Conservation (phyloP, 2,113 vertebrate genomes). For the Gymnocephalus cernua region DNA sequence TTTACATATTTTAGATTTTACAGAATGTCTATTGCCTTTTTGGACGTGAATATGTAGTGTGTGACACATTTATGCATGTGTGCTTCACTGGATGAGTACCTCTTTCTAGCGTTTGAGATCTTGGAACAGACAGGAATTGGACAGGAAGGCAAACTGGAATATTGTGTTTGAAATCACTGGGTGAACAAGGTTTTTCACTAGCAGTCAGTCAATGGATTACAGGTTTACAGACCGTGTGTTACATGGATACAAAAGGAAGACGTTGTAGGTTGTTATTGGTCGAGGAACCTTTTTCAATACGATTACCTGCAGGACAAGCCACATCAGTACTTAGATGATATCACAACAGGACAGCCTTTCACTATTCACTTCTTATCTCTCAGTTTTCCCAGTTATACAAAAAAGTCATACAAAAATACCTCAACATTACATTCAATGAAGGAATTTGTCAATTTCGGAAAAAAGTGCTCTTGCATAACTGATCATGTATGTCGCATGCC, state of each 20-base stretch:
- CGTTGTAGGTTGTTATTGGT: conserved; percentile 32
- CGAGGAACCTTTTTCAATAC: conserved; percentile 24
- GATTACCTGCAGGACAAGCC: conserved; percentile 33
- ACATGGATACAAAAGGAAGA: conserved; percentile 65
- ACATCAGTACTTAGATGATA: conserved; percentile 38
- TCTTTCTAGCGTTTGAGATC: conserved; percentile 4
- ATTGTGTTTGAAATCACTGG: conserved; percentile 5
- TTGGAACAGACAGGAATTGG: conserved; percentile 1
- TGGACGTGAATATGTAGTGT: conserved; percentile 9
- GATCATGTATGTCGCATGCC: conserved; percentile 42
- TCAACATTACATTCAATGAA: conserved; percentile 80
- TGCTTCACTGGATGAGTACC: conserved; percentile 28
- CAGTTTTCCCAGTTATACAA: conserved; percentile 69
- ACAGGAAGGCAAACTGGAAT: conserved; percentile 64
- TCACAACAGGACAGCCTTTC: conserved; percentile 42
- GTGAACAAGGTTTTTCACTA: conserved; percentile 24
- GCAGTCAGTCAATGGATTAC: conserved; percentile 41
- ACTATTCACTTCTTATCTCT: conserved; percentile 33
- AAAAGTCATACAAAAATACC: conserved; percentile 80
- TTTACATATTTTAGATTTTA: conserved; percentile 18
- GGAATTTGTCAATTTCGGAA: conserved; percentile 68
- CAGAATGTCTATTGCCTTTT: conserved; percentile 2
- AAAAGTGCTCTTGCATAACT: conserved; percentile 81
- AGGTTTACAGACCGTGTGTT: conserved; percentile 32
- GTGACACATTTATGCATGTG: conserved; percentile 13